Conservation (phyloP, 2,888 invertebrate species). For the Leptinotarsa tumamoca region DNA sequence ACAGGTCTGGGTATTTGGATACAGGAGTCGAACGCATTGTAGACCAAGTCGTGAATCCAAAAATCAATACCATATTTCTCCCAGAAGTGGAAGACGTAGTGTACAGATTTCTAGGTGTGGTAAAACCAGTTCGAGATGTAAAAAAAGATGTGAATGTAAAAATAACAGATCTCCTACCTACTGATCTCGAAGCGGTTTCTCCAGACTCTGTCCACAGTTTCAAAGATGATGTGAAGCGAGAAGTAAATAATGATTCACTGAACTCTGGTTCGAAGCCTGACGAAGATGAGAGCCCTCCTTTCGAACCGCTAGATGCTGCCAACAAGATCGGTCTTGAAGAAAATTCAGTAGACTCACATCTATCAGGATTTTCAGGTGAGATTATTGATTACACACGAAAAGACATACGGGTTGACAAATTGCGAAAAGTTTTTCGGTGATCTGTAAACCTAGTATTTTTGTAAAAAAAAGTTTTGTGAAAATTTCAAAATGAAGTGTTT, state of each 20-base stretch:
- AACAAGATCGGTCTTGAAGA: conserved; percentile 65
- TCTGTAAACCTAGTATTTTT: too few relatives aligned
- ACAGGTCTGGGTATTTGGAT: conserved; percentile 87
- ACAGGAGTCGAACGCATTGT: conserved; percentile 94
- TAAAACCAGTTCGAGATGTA: conserved; percentile 70
- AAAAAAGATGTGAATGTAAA: conserved; percentile 54
- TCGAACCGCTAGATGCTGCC: conserved; percentile 72
- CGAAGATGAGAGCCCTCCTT: conserved; percentile 76
- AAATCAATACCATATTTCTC: conserved; percentile 87
- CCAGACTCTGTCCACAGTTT: conserved; percentile 77
- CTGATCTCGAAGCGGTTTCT: conserved; percentile 84
- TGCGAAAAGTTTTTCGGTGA: too few relatives aligned
- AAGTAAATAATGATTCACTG: conserved; percentile 55
- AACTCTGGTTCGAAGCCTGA: conserved; percentile 69
- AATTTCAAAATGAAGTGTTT: too few relatives aligned
- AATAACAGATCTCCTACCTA: conserved; percentile 72
- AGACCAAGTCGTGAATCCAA: conserved; percentile 95
- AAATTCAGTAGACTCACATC: conserved; percentile 71
- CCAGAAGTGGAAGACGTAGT: conserved; percentile 92
- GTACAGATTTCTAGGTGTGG: conserved; percentile 86
- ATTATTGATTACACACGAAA: too few relatives aligned
- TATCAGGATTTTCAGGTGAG: conserved; percentile 70
- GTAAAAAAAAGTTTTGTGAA: too few relatives aligned
- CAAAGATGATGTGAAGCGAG: conserved; percentile 50
- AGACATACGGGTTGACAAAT: too few relatives aligned